phyloP scores from a whole-genome alignment of 1,140 invertebrate genomes.

The Akabosia matsudoensis region DNA sequence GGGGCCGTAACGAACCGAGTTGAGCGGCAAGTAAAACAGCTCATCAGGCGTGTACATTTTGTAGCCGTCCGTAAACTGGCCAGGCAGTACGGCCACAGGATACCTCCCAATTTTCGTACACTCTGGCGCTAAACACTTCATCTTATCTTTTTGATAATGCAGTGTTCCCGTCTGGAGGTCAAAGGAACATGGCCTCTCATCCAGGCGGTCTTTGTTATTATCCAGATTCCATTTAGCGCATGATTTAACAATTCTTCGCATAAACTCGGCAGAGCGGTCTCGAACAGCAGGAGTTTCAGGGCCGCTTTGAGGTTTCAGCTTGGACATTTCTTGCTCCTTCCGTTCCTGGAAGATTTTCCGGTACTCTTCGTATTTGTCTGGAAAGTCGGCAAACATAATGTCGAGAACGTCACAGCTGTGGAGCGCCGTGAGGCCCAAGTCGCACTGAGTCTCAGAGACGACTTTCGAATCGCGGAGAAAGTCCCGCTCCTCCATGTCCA shows the following conservation, averaged over 20 bases:
- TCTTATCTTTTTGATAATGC: constrained; percentile 60
- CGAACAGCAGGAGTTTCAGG: constrained; percentile 34
- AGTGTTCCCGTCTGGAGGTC: constrained; percentile 74
- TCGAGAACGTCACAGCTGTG: constrained; percentile 87
- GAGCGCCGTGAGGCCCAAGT: constrained; percentile 79
- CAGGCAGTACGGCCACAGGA: constrained; percentile 85
- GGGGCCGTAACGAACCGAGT: constrained; percentile 79
- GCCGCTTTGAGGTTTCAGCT: constrained; percentile 53
- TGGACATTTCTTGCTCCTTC: constrained; percentile 68
- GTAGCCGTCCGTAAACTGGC: constrained; percentile 87
- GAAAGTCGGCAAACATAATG: constrained; percentile 91
- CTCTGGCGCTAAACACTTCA: constrained; percentile 54
- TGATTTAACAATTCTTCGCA: constrained; percentile 80
- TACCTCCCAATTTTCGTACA: constrained; percentile 67
- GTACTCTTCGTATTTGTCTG: constrained; percentile 91
- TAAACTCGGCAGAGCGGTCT: constrained; percentile 58
- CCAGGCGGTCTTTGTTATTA: constrained; percentile 71
- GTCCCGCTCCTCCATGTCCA: constrained; percentile 85
- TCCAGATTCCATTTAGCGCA: constrained; percentile 82
- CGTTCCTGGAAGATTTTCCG: constrained; percentile 75
- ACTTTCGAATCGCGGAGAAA: constrained; percentile 78
- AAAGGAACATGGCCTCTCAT: constrained; percentile 65
- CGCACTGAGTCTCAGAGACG: constrained; percentile 84
- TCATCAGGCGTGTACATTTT: constrained; percentile 65
- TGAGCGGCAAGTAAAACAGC: constrained; percentile 78